A percentile compares a stretch with the other conserved stretches of the same genome.
Conservation (phyloP, 30 jellyfish, hydroid and myxozoan species). For the Hydractinia echinata region DNA sequence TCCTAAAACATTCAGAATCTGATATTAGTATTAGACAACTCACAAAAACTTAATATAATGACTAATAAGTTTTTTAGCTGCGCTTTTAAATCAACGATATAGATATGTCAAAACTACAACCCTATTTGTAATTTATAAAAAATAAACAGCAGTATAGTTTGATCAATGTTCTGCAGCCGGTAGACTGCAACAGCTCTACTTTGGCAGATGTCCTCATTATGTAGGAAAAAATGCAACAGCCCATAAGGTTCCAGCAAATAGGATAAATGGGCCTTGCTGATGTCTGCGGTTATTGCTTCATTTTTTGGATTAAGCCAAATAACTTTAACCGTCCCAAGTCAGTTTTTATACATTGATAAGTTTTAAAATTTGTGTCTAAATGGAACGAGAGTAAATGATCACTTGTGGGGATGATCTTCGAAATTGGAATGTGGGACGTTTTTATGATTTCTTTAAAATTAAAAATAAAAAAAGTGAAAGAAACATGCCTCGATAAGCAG, state of each 20-base stretch:
- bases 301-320: not conserved
- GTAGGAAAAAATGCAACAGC: too few relatives aligned
- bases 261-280: too few relatives aligned
- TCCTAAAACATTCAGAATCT: constrained; percentile 37
- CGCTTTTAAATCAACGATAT: not conserved
- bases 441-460: not conserved
- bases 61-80: not conserved
- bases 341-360: not conserved
- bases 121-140: too few relatives aligned
- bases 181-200: too few relatives aligned
- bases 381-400: not conserved
- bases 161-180: too few relatives aligned
- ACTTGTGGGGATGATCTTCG: not conserved
- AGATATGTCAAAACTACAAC: too few relatives aligned
- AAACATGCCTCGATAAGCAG: constrained; percentile 63
- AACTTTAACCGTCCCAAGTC: not conserved
- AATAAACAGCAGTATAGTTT: too few relatives aligned
- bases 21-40: not conserved
- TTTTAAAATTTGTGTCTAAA: not conserved
- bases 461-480: not conserved
- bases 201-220: too few relatives aligned
- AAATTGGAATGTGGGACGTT: too few relatives aligned
- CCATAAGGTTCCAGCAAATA: too few relatives aligned
- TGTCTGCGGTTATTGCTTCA: too few relatives aligned
- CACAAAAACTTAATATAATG: not conserved